Evolutionary conservation across 2,797 vertebrate species (phyloP).

Genomic region (Tapera naevia): DNA sequence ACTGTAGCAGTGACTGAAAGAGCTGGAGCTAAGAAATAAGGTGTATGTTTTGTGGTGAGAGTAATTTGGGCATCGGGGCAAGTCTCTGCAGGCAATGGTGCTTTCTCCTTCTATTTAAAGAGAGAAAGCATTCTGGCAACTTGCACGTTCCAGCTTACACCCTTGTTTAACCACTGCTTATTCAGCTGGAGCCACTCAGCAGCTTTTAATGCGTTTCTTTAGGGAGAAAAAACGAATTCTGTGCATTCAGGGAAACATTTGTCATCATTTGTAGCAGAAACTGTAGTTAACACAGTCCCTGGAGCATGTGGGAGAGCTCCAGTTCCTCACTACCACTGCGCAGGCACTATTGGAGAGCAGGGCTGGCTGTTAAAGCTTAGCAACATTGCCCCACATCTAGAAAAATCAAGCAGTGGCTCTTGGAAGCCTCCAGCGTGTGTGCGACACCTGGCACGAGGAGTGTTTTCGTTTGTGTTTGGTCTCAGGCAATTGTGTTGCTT

Average conservation of each 20-base stretch:
- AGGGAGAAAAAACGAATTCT: not conserved
- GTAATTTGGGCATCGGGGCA: not conserved
- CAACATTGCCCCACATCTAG: not conserved
- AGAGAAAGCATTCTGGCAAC: not conserved
- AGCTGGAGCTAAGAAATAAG: conserved; percentile 1
- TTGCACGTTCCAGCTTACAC: not conserved
- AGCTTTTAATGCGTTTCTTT: conserved; percentile 14
- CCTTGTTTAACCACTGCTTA: not conserved
- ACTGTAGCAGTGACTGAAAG: not conserved
- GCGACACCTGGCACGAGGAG: not conserved
- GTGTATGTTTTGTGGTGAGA: not conserved
- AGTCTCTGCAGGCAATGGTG: not conserved
- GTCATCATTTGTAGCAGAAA: conserved; percentile 4
- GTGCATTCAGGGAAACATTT: conserved; percentile 31
- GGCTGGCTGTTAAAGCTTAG: not conserved
- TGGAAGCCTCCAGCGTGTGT: not conserved
- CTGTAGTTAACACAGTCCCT: not conserved
- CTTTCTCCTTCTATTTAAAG: conserved; percentile 8
- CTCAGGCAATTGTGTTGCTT: not conserved
- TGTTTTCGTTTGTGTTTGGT: not conserved
- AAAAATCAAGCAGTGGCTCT: not conserved
- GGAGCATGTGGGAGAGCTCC: not conserved
- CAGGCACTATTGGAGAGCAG: not conserved
- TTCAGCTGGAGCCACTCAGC: not conserved
- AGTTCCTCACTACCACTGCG: not conserved